phyloP scores from a whole-genome alignment of 30 jellyfish, hydroid and myxozoan genomes.

The Mastigias papua region DNA sequence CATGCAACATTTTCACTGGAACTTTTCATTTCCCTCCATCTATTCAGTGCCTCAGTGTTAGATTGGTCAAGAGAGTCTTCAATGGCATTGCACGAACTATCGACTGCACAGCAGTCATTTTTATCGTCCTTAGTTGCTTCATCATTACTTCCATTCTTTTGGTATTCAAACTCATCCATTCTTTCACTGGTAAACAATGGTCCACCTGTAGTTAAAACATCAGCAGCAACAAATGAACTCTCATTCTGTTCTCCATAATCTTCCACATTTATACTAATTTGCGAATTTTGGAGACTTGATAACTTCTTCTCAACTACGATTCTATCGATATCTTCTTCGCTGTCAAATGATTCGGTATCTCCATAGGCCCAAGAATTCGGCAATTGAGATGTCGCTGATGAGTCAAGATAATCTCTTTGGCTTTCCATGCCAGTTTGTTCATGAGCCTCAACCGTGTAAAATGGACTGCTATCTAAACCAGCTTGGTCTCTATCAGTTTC shows the following conservation, averaged over 20 bases:
- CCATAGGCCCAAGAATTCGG: conserved; percentile 70
- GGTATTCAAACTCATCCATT: conserved; percentile 4
- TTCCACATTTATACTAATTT: conserved; percentile 4
- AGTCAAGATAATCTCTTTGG: conserved; percentile 6
- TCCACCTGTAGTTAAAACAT: conserved; percentile 37
- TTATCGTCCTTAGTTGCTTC: not conserved
- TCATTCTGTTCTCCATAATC: not conserved
- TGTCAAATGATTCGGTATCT: conserved; percentile 21
- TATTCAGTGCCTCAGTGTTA: not conserved
- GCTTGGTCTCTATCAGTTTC: not conserved
- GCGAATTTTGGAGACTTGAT: conserved; percentile 1
- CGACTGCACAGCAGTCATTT: not conserved
- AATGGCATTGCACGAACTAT: not conserved
- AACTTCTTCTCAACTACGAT: conserved; percentile 30
- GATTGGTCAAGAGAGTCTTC: not conserved
- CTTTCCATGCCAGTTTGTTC: conserved; percentile 24
- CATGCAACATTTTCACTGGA: not conserved
- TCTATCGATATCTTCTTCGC: conserved; percentile 42
- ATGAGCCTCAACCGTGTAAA: conserved; percentile 63
- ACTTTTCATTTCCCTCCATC: not conserved
- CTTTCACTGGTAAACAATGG: conserved; percentile 74
- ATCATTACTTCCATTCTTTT: not conserved
- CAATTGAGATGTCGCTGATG: conserved; percentile 18
- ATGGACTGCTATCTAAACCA: conserved; percentile 21
- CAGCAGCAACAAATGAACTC: conserved; percentile 2